Evolutionary conservation across 30 jellyfish, hydroid and myxozoan species (phyloP), one percentile per base, ranked within the genome.

Genomic region (Catostylus mosaicus): DNA sequence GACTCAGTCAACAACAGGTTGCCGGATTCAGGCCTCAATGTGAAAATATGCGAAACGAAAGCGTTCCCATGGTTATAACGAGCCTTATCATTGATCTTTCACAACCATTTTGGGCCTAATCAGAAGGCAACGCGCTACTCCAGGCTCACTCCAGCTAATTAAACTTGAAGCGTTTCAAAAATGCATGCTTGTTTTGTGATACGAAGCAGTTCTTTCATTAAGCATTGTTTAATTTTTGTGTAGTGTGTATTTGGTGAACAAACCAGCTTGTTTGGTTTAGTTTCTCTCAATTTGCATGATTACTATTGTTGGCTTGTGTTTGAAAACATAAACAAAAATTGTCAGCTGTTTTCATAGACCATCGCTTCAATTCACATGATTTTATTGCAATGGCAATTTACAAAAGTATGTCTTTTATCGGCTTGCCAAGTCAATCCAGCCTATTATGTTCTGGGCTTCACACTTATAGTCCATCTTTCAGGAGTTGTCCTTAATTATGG

Each of bases 21-120:
- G 84, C 30, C 77, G 69, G 75, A 81, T 81, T 81, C 61, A 67
- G 8, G 78, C 65, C 91, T 81, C 84, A 81, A 81, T 81, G 84
- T 66, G 84, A 51, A 81, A 81, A 81, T 81, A 81, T 81, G 91
- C 40, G 67, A 43, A 31, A 67, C 29, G 1, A 46, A 81, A 52
- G 52, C 91, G 32, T 65, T 65, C 77, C 50, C 77, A 65, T 65
- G 77, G 77, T 30, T 65, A 65, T 65, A 65, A 31, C 24, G n/a
- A n/a, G n/a, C n/a, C n/a, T n/a, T n/a, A n/a, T n/a, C n/a, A 50
- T 10, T 50, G 24, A 16, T 8, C 63, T 9, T 50, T 50, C 27
- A 10, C 20, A 16, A 18, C 24, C 14, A 50, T 5, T n/a, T 4
- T 50, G 20, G 63, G 63, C 63, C 63, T 50, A 50, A 50, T 2